Evolutionary conservation across 2,888 invertebrate genomes (phyloP).

Genomic region (Pristionchus exspectatus): DNA sequence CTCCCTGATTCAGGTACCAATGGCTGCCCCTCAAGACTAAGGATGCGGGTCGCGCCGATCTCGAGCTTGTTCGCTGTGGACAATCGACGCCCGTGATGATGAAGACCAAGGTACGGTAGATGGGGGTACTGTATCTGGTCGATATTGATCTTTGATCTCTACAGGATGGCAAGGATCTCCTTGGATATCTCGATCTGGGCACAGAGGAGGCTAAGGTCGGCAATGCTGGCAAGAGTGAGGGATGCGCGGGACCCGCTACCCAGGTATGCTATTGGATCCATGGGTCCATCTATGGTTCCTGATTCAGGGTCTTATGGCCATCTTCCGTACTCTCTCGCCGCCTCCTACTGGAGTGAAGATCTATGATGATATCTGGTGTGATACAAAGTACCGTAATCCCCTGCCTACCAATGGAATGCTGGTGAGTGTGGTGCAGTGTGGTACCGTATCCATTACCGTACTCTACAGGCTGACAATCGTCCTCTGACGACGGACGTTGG

Average conservation of each 20-base stretch:
- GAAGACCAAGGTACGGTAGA: conserved; percentile 58
- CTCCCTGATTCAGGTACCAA: conserved; percentile 64
- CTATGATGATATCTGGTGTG: conserved; percentile 70
- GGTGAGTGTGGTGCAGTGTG: conserved; percentile 11
- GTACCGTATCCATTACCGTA: background rate
- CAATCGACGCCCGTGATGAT: conserved; percentile 69
- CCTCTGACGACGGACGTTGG: conserved; percentile 62
- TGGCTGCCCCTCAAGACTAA: conserved; percentile 68
- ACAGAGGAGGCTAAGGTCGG: conserved; percentile 66
- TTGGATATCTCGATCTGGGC: conserved; percentile 67
- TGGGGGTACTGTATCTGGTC: background rate
- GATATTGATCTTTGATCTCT: background rate
- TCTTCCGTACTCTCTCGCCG: conserved; percentile 68
- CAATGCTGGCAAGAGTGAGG: conserved; percentile 64
- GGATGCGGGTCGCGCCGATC: conserved; percentile 48
- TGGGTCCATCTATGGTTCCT: background rate
- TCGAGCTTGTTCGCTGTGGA: conserved; percentile 65
- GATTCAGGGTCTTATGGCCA: conserved; percentile 61
- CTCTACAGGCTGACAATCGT: conserved; percentile 62
- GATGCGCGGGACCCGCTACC: conserved; percentile 63
- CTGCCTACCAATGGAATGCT: conserved; percentile 66
- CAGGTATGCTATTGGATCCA: conserved; percentile 50
- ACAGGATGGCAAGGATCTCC: conserved; percentile 61
- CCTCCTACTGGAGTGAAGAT: conserved; percentile 69
- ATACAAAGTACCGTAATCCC: conserved; percentile 66